Percentiles rank a stretch among this genome's conserved stretches.
phyloP scores from a whole-genome alignment of 2,888 invertebrate species.

The Amphipoea lucens region DNA sequence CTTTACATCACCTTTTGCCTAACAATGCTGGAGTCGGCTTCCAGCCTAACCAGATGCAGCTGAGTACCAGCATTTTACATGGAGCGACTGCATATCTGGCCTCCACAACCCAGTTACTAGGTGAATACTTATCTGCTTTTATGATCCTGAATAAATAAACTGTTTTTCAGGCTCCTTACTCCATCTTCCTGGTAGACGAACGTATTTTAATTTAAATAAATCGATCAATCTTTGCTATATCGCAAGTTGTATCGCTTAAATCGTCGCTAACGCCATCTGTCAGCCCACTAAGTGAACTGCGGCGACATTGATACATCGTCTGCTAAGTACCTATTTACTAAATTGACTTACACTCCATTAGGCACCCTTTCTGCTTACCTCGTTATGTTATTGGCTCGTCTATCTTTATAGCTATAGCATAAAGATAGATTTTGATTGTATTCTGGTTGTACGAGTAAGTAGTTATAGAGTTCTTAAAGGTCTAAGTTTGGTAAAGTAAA shows the following conservation, averaged over 20 bases:
- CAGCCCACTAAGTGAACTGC: conserved; percentile 26
- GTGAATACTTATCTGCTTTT: not conserved
- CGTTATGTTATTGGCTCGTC: conserved; percentile 30
- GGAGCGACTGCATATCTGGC: not conserved
- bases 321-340: conserved; percentile 38
- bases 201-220: not conserved
- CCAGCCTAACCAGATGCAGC: not conserved
- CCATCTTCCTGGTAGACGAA: not conserved
- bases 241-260: conserved; percentile 17
- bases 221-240: conserved; percentile 22
- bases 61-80: not conserved
- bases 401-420: not conserved
- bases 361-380: conserved; percentile 29
- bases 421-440: conserved; percentile 27
- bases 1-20: not conserved
- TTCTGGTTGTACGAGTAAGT: not conserved
- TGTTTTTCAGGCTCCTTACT: not conserved
- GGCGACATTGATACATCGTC: conserved; percentile 54
- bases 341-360: conserved; percentile 55
- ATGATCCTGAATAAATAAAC: not conserved
- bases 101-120: too few species aligned
- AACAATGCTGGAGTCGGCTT: not conserved
- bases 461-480: too few species aligned
- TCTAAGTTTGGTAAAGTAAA: not conserved
- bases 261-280: conserved; percentile 49